These are phyloP conservation scores for Folsomia manolachei DNA, from an alignment of 2,888 invertebrate species.

Conservation along the genomic window DNA sequence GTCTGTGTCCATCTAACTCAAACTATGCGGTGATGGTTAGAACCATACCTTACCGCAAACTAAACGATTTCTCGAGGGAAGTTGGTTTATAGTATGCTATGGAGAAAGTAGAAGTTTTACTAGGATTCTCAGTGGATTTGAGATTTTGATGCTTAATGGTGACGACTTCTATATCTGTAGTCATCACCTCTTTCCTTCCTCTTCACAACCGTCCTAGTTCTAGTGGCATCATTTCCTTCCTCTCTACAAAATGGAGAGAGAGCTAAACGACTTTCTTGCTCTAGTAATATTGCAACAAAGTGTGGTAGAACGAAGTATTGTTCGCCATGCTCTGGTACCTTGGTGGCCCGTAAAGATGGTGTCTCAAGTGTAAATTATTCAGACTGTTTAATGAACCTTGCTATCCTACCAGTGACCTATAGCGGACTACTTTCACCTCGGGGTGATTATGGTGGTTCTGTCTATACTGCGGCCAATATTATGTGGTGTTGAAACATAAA, in stretches of 20 bases:
- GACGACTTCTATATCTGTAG: slow-evolving; percentile 5
- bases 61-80: too few relatives aligned
- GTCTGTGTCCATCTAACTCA: too few relatives aligned
- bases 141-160: slow-evolving; percentile 5
- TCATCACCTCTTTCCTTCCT: slow-evolving; percentile 7
- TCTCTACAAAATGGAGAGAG: not conserved
- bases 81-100: too few relatives aligned
- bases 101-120: too few relatives aligned
- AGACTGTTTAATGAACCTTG: slow-evolving; percentile 22
- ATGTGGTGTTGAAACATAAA: not conserved
- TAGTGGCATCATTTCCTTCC: slow-evolving; percentile 8
- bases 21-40: too few relatives aligned
- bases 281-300: not conserved
- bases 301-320: not conserved
- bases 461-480: not conserved
- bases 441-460: not conserved
- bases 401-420: not conserved
- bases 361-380: not conserved
- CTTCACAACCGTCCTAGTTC: not conserved
- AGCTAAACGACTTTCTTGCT: not conserved
- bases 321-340: too few relatives aligned
- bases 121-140: slow-evolving; percentile 5
- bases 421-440: not conserved
- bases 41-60: too few relatives aligned
- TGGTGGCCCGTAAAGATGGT: not conserved